Base-by-base conservation (phyloP, 2,113 vertebrate species). In the Rostratula benghalensis region DNA sequence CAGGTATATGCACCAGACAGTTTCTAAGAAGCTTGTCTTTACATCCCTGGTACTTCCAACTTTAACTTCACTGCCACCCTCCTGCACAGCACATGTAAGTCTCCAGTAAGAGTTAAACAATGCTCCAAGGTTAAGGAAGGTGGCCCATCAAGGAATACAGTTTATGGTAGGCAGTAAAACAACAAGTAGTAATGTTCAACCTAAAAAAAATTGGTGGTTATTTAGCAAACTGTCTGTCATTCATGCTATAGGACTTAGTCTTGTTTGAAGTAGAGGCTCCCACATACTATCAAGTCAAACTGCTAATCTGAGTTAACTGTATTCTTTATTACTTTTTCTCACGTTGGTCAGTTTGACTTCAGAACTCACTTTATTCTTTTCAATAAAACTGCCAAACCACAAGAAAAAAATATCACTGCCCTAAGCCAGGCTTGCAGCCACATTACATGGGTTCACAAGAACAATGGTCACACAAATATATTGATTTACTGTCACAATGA, bases 1-100 rank as follows among this genome's bases (percentile, higher is more conserved):
- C 0, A 54, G 4, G 5, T 5, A 50, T 5, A 37, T 3, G 45
- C 20, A 85, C 2, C 9, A 70, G 22, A 10, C 15, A 30, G 3
- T 28, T 54, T 50, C 54, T 74, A 23, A 10, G n/a, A n/a, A 63
- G 20, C 28, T 39, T 53, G 56, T 45, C 64, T 84, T 73, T 45
- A 14, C 21, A 48, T 16, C 19, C 56, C 35, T 60, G 11, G 3
- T 54, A 77, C 61, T 45, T 86, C 50, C 68, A 87, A 8, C 51
- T 25, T 2, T 25, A 87, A 84, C 3, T 88, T 74, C 51, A 84
- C 9, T 50, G 59, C 9, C 50, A 87, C 18, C 43, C 3, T n/a
- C 22, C 35, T 48, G 28, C 91, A 56, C 18, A 54, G 37, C 31
- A 81, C 1, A 10, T 30, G 10, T 9, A 64, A 13, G 10, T 45